These are phyloP conservation scores for Ctenoplectra terminalis DNA, from an alignment of 1,140 invertebrate species.

Conservation along the genomic window DNA sequence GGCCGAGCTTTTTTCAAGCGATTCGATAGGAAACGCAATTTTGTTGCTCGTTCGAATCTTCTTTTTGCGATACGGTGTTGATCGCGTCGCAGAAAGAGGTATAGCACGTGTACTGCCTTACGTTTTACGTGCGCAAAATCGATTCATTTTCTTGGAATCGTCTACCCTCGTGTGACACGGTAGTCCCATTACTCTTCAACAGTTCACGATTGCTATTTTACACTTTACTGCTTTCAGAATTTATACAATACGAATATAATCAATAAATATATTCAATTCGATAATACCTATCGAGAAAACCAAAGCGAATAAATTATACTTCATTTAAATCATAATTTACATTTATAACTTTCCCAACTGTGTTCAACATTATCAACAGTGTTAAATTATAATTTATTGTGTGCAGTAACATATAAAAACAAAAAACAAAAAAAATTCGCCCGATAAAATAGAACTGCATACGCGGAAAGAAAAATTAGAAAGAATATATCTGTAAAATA, in stretches of 20 bases:
- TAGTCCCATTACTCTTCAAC: neutral
- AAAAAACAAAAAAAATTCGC: no score
- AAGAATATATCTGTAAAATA: neutral
- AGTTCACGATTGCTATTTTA: neutral
- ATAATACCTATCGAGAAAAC: no score
- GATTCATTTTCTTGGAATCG: conserved; percentile 32
- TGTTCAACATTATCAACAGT: no score
- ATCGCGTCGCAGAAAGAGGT: neutral
- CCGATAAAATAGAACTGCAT: no score
- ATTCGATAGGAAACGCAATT: neutral
- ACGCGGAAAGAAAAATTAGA: no score
- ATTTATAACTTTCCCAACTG: no score
- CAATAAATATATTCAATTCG: no score
- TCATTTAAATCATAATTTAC: no score
- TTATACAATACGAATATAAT: no score
- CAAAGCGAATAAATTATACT: no score
- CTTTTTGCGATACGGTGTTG: neutral
- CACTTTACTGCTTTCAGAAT: neutral
- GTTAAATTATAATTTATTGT: no score
- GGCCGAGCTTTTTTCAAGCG: neutral
- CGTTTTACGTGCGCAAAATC: neutral
- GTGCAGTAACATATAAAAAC: no score
- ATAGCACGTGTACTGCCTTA: neutral
- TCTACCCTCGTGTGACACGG: neutral
- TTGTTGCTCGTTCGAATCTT: neutral